Conservation (phyloP, 2,113 vertebrate species). For the Scatophagus argus region DNA sequence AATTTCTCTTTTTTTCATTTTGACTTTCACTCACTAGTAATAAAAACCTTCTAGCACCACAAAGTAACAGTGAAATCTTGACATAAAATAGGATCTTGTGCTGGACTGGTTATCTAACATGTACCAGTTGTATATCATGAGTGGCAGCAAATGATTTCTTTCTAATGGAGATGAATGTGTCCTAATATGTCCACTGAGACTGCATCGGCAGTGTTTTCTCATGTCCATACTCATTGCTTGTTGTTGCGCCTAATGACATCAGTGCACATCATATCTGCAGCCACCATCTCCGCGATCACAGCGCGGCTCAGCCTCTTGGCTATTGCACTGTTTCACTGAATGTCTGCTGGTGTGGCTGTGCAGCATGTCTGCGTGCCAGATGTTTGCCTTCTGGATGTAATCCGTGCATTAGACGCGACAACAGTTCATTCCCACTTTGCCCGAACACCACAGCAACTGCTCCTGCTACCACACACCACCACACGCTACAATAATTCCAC, state of each 20-base stretch:
- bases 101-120: neutral
- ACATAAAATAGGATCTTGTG: neutral
- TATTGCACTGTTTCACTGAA: conserved; percentile 4
- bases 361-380: conserved; percentile 89
- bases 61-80: neutral
- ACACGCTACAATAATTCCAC: neutral
- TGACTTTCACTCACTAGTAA: neutral
- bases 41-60: neutral
- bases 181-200: neutral
- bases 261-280: conserved; percentile 37
- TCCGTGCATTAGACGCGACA: conserved; percentile 59
- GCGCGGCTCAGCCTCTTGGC: conserved; percentile 36
- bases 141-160: neutral
- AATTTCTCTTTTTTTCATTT: neutral
- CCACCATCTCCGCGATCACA: conserved; percentile 29
- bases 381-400: conserved; percentile 85
- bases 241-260: conserved; percentile 32
- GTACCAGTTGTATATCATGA: neutral
- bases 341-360: conserved; percentile 45
- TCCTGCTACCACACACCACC: conserved; percentile 61
- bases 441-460: conserved; percentile 31
- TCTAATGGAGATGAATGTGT: neutral
- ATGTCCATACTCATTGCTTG: neutral
- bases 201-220: neutral
- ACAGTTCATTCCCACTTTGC: conserved; percentile 60